These are phyloP conservation scores for Scyliorhinus canicula DNA, from an alignment of 2,797 vertebrate species.

Conservation along the genomic window DNA sequence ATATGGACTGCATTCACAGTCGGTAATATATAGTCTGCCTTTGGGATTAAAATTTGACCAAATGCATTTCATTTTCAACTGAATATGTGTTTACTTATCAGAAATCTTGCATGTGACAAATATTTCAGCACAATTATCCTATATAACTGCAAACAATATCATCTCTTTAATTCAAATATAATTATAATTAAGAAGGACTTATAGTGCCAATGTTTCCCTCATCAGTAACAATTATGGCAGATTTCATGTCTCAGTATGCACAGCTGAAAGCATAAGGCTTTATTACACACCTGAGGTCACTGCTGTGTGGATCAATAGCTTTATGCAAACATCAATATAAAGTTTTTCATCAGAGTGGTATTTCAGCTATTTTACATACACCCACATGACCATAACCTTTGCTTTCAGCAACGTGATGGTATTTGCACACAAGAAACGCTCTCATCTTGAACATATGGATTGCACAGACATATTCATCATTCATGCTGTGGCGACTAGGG, in stretches of 20 bases:
- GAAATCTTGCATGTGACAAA: background rate
- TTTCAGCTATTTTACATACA: background rate
- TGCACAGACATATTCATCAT: background rate
- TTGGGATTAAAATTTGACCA: background rate
- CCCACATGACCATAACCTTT: background rate
- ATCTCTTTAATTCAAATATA: background rate
- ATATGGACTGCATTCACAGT: background rate
- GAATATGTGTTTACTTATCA: background rate
- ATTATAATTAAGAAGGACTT: background rate
- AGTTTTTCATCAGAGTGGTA: background rate
- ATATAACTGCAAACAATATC: background rate
- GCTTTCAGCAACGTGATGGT: background rate
- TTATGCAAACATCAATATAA: constrained; percentile 11
- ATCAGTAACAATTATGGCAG: background rate
- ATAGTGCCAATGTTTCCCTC: background rate
- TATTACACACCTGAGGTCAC: background rate
- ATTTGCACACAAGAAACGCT: background rate
- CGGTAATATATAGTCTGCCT: background rate
- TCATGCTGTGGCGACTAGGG: background rate
- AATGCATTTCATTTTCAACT: background rate
- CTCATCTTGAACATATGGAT: background rate
- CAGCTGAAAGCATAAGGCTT: background rate
- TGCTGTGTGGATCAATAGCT: background rate
- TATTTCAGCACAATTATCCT: background rate
- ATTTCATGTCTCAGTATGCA: too few species aligned